Evolutionary conservation across 2,797 vertebrate species (phyloP).

Genomic region (Bovichtus variegatus): DNA sequence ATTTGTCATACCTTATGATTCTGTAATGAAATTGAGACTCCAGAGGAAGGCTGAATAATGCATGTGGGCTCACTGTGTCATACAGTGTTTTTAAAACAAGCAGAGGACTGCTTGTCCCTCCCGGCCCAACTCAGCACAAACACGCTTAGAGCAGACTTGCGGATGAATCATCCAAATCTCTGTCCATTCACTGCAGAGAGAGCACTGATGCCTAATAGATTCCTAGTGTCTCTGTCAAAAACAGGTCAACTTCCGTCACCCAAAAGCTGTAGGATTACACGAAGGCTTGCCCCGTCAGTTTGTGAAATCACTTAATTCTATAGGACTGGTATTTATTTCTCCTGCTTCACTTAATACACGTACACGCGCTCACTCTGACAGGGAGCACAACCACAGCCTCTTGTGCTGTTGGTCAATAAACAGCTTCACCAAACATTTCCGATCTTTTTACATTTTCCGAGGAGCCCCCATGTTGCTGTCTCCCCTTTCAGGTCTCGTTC

Average conservation of each 20-base stretch:
- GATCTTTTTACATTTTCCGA: neutral
- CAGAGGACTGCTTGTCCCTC: slow-evolving; percentile 32
- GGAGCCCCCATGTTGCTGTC: neutral
- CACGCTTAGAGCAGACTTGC: slow-evolving; percentile 43
- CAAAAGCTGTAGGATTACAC: slow-evolving; percentile 27
- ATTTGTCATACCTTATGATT: slow-evolving; percentile 56
- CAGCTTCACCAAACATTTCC: neutral
- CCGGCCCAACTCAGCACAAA: slow-evolving; percentile 44
- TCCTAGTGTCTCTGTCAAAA: slow-evolving; percentile 43
- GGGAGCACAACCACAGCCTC: neutral
- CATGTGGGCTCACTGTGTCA: slow-evolving; percentile 60
- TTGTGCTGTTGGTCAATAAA: neutral
- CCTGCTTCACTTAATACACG: neutral
- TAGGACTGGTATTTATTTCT: neutral
- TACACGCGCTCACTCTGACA: neutral
- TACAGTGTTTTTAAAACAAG: slow-evolving; percentile 53
- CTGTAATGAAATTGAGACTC: slow-evolving; percentile 53
- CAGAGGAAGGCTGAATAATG: slow-evolving; percentile 60
- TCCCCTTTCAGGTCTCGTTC: neutral
- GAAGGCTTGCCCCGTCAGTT: slow-evolving; percentile 6
- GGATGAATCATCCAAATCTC: slow-evolving; percentile 68
- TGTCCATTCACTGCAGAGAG: slow-evolving; percentile 39
- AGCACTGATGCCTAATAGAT: slow-evolving; percentile 40
- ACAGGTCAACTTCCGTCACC: slow-evolving; percentile 13
- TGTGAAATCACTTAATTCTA: slow-evolving; percentile 25